Percentiles rank a stretch among this genome's conserved stretches.
Conservation (phyloP, 2,113 vertebrate genomes). For the Fregetta grallaria region DNA sequence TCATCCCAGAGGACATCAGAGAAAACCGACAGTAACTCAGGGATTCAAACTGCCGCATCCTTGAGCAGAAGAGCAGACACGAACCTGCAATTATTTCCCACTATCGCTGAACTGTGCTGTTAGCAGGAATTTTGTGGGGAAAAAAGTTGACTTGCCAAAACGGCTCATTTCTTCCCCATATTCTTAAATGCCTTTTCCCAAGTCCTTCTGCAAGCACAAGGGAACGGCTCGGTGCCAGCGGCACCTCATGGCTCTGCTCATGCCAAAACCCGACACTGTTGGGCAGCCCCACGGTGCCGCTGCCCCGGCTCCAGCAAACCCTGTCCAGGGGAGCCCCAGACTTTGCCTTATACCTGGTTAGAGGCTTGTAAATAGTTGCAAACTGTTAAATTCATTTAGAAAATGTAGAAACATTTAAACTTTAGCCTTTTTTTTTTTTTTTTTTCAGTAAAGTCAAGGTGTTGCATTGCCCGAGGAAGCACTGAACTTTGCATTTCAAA, state of each 20-base stretch:
- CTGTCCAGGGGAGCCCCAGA: background rate
- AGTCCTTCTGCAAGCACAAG: background rate
- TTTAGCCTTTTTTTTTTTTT: background rate
- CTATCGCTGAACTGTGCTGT: background rate
- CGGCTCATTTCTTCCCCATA: background rate
- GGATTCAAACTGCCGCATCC: background rate
- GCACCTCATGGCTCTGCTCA: background rate
- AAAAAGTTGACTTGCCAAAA: background rate
- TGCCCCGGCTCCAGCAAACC: background rate
- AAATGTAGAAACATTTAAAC: background rate
- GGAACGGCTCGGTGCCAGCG: background rate
- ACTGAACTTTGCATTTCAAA: background rate
- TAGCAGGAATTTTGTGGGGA: background rate
- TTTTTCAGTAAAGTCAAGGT: background rate
- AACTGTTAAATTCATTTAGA: background rate
- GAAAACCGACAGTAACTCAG: background rate
- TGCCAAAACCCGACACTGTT: accelerated
- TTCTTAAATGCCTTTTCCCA: background rate
- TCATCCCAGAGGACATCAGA: background rate
- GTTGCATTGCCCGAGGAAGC: background rate
- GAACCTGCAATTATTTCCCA: accelerated
- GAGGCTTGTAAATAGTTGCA: background rate
- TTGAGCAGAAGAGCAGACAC: background rate
- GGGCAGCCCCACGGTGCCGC: background rate
- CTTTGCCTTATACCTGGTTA: background rate